A percentile compares a stretch with the other conserved stretches of the same genome.
phyloP scores from a whole-genome alignment of 2,113 vertebrate species.

The Neomonachus schauinslandi region DNA sequence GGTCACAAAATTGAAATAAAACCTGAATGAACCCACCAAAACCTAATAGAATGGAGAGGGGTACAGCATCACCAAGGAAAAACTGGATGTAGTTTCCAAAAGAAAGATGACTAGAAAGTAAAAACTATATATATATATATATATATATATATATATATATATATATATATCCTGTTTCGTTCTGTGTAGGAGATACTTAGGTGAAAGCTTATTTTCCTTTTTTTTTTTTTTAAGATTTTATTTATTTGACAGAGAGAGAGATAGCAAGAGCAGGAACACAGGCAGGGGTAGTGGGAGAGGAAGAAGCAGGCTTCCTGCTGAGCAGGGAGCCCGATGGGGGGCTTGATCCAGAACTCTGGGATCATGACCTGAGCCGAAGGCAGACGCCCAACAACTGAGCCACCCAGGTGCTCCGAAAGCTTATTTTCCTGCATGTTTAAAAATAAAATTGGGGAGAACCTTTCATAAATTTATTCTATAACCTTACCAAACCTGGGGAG shows the following conservation, averaged over 20 bases:
- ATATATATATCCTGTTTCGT: not conserved
- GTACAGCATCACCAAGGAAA: not conserved
- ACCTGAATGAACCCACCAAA: not conserved
- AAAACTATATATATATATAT: not conserved
- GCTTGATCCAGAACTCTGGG: no score
- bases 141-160: no score
- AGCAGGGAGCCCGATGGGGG: no score
- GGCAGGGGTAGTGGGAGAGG: no score
- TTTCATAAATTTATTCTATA: constrained; percentile 12
- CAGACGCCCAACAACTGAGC: no score
- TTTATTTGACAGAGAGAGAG: no score
- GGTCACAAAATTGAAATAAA: constrained; percentile 22
- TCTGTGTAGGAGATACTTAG: not conserved
- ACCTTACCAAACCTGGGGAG: not conserved
- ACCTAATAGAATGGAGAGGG: not conserved
- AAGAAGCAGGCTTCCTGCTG: no score
- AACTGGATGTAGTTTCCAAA: not conserved
- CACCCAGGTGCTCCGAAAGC: not conserved
- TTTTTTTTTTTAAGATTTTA: no score
- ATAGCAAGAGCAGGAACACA: no score
- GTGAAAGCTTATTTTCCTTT: constrained; percentile 3
- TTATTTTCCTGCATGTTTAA: constrained; percentile 43
- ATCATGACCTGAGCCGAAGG: no score
- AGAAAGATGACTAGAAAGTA: not conserved
- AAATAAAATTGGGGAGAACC: constrained; percentile 39